These are phyloP conservation scores for Aricia artaxerxes DNA, from an alignment of 2,888 invertebrate species.

Conservation along the genomic window DNA sequence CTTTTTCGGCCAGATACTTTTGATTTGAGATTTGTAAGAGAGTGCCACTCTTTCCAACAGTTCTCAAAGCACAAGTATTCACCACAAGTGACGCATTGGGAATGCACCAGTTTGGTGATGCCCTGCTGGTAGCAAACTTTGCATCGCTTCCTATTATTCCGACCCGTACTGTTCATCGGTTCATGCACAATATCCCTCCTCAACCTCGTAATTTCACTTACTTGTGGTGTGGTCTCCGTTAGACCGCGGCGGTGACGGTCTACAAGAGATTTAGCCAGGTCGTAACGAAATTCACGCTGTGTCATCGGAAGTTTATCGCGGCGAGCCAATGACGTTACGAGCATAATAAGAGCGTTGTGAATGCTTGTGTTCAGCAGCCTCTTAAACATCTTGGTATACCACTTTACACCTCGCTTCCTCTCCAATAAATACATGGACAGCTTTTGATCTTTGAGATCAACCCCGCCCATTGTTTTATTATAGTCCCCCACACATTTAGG, in stretches of 20 bases:
- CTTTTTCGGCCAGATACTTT: not conserved
- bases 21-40: not conserved
- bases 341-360: not conserved
- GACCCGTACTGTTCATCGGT: not conserved
- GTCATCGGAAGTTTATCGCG: not conserved
- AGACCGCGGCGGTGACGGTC: not conserved
- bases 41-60: not conserved
- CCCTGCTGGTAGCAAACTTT: not conserved
- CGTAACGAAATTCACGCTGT: not conserved
- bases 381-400: constrained; percentile 34
- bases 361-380: not conserved
- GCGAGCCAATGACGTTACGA: not conserved
- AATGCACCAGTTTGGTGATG: not conserved
- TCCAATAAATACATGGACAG: constrained; percentile 43
- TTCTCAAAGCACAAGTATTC: not conserved
- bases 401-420: constrained; percentile 27
- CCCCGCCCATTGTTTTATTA: constrained; percentile 43
- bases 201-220: not conserved
- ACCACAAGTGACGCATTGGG: not conserved
- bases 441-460: constrained; percentile 11
- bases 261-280: not conserved
- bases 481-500: constrained; percentile 33
- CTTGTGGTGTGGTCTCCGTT: not conserved
- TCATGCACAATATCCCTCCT: not conserved
- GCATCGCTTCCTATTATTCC: not conserved